Conservation (phyloP, 2,888 invertebrate species). For the Caenorhabditis sulstoni region DNA sequence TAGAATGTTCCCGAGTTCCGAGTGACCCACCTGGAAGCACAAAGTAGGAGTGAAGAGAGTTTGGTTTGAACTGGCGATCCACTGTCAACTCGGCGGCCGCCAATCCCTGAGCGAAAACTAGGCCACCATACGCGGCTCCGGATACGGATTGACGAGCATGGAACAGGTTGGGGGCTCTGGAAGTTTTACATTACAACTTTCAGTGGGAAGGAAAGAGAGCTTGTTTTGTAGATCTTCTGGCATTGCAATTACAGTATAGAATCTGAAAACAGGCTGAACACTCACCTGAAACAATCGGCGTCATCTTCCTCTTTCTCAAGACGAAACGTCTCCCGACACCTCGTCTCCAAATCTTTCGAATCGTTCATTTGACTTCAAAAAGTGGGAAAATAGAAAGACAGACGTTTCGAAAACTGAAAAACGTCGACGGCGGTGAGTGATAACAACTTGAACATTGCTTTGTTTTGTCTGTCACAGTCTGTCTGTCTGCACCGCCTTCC, state of each 20-base stretch:
- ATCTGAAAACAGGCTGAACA: neutral
- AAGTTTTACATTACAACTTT: too few relatives aligned
- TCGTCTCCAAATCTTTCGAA: neutral
- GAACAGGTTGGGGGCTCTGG: slow-evolving; percentile 58
- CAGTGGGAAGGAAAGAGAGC: too few relatives aligned
- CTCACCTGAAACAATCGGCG: slow-evolving; percentile 57
- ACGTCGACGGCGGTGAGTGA: too few relatives aligned
- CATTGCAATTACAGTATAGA: neutral
- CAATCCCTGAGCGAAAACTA: slow-evolving; percentile 74
- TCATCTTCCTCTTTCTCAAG: slow-evolving; percentile 40
- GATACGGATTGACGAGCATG: slow-evolving; percentile 59
- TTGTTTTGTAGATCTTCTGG: too few relatives aligned
- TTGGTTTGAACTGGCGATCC: slow-evolving; percentile 65
- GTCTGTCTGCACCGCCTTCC: too few relatives aligned
- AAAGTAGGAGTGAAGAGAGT: slow-evolving; percentile 75
- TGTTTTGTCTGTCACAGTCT: too few relatives aligned
- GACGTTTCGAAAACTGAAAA: too few relatives aligned
- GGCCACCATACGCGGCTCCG: slow-evolving; percentile 74
- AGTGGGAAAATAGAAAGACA: too few relatives aligned
- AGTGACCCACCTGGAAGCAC: slow-evolving; percentile 72
- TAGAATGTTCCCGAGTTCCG: too few relatives aligned
- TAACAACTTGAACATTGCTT: too few relatives aligned
- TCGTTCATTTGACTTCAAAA: too few relatives aligned
- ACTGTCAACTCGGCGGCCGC: slow-evolving; percentile 75
- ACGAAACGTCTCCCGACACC: slow-evolving; percentile 25